Conservation (phyloP, 2,113 vertebrate species). For the Dermatemys mawii region DNA sequence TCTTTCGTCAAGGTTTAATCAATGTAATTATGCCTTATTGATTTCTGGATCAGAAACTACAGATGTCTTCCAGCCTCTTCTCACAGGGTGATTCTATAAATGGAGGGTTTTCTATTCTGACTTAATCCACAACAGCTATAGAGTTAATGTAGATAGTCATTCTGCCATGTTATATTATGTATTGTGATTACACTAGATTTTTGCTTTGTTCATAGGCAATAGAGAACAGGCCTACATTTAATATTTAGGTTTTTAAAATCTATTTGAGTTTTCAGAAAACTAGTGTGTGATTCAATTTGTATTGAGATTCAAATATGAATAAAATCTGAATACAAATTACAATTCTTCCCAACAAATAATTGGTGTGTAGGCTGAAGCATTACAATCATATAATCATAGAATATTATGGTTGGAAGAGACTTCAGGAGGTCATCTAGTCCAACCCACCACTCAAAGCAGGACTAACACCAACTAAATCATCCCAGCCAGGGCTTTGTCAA, state of each 20-base stretch:
- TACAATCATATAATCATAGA: not conserved
- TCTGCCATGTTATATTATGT: not conserved
- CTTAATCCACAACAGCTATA: not conserved
- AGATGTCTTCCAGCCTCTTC: not conserved
- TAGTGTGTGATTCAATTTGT: not conserved
- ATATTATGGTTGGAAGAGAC: too few species aligned
- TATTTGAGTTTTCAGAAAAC: slow-evolving; percentile 4
- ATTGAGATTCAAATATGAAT: not conserved
- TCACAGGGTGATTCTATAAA: not conserved
- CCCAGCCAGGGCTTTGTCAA: too few species aligned
- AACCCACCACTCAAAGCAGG: too few species aligned
- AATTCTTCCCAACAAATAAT: not conserved
- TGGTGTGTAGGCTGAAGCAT: not conserved
- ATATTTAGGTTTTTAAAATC: not conserved
- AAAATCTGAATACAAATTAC: not conserved
- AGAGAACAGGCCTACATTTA: not conserved
- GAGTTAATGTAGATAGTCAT: not conserved
- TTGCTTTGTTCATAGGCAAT: not conserved
- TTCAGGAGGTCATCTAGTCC: too few species aligned
- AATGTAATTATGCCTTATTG: not conserved
- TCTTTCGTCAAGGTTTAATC: not conserved
- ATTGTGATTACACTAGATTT: not conserved
- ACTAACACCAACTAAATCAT: too few species aligned
- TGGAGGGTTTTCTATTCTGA: not conserved
- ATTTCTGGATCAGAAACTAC: not conserved